phyloP scores from a whole-genome alignment of 1,140 invertebrate species.

The Bombus confusus region DNA sequence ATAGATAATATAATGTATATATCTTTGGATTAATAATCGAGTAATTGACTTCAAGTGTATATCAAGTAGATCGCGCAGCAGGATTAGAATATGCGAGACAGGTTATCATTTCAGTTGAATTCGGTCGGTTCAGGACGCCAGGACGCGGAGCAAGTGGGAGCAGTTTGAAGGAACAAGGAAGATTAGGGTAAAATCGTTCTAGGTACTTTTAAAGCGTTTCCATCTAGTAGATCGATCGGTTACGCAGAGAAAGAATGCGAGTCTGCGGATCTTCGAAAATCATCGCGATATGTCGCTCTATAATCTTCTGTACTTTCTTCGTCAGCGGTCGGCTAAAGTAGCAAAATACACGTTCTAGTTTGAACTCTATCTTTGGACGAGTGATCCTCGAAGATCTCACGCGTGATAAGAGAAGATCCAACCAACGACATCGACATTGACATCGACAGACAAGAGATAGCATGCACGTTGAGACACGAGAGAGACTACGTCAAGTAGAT shows the following conservation, averaged over 20 bases:
- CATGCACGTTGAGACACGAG: conserved; percentile 37
- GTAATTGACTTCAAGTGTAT: conserved; percentile 81
- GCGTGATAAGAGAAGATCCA: conserved; percentile 40
- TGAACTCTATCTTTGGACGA: background rate
- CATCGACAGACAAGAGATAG: conserved; percentile 32
- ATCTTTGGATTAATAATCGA: conserved; percentile 74
- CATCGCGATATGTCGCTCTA: conserved; percentile 12
- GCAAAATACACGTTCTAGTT: conserved; percentile 30
- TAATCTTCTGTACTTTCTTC: conserved; percentile 9
- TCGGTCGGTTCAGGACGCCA: background rate
- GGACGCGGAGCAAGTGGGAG: background rate
- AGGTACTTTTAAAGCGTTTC: conserved; percentile 34
- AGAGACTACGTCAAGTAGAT: conserved; percentile 36
- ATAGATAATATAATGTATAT: conserved; percentile 58
- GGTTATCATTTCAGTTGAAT: background rate
- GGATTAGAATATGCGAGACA: conserved; percentile 46
- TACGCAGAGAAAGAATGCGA: conserved; percentile 39
- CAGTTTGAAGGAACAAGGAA: background rate
- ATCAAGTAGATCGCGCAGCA: conserved; percentile 68
- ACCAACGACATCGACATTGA: conserved; percentile 60
- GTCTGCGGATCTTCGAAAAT: conserved; percentile 54
- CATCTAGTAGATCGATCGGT: background rate
- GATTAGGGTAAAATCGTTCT: background rate
- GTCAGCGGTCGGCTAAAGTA: background rate
- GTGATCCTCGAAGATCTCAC: conserved; percentile 54